A percentile compares a stretch with the other conserved stretches of the same genome.
Conservation (phyloP, 1,140 invertebrate genomes). For the Andrena cerasifolii region DNA sequence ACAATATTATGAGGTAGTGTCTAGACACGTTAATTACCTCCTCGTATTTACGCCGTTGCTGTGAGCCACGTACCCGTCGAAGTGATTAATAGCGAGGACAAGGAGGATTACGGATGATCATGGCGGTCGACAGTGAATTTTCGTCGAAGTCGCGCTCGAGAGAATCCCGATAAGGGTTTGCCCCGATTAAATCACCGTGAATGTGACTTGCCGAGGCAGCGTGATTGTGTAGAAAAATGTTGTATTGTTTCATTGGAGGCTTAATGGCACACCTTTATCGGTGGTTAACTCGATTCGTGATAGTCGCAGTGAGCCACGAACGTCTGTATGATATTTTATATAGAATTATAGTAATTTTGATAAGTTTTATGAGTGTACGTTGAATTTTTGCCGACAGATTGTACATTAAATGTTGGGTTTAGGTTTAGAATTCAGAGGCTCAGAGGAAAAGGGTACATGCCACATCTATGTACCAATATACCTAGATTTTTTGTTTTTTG, state of each 20-base stretch:
- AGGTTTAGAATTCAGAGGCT: too few relatives aligned
- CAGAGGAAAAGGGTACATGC: too few relatives aligned
- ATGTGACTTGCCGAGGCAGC: neutral
- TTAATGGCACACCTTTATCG: too few relatives aligned
- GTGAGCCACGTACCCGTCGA: neutral
- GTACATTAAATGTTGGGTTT: too few relatives aligned
- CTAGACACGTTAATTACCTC: slow-evolving; percentile 44
- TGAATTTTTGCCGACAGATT: too few relatives aligned
- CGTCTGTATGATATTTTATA: too few relatives aligned
- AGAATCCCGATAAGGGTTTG: neutral
- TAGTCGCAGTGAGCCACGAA: too few relatives aligned
- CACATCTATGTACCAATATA: too few relatives aligned
- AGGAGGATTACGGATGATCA: neutral
- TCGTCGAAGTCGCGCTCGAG: neutral
- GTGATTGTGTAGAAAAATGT: neutral
- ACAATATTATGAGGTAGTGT: slow-evolving; percentile 25
- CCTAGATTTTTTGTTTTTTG: too few relatives aligned
- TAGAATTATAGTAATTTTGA: too few relatives aligned
- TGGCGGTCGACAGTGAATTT: neutral
- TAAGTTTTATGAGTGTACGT: too few relatives aligned
- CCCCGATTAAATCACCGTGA: neutral
- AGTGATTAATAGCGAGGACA: slow-evolving; percentile 9
- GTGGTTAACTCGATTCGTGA: too few relatives aligned
- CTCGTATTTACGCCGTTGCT: slow-evolving; percentile 8
- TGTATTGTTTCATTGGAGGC: neutral